Evolutionary conservation across 2,888 invertebrate species (phyloP), one percentile per base, ranked within the genome.

Genomic region (Zootermopsis nevadensis): DNA sequence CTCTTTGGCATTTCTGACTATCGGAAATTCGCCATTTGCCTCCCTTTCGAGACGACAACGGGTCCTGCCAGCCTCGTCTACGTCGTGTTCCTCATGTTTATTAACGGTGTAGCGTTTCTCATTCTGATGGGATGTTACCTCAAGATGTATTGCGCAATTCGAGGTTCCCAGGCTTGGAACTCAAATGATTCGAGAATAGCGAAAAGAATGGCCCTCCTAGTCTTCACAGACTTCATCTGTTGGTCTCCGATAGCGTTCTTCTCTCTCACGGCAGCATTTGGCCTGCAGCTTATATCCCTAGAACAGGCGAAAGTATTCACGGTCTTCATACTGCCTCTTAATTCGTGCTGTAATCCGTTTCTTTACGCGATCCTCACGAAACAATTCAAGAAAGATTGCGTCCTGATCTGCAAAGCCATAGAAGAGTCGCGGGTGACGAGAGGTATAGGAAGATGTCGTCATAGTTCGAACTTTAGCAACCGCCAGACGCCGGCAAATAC

Each of bases 201-300:
- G 72, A 98, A 98, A 89, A 92, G 98, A 67, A 99, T 99, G 98
- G 98, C 99, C 0, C 90, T 99, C 72, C 92, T 99, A 83, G 98
- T 99, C 3, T 98, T 98, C 89, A 99, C 99, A 0, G 99, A 99
- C 89, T 97, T 99, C 88, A 91, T 98, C 77, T 99, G 99, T 91
- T 99, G 99, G 99, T 97, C 98, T 4, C 99, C 99, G 0, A 98
- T 99, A 85, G 97, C 99, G 1, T 97, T 99, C 90, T 97, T 98
- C 89, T 96, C 98, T 10, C 91, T 99, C 60, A 97, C 98, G 0
- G 98, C 99, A 30, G 96, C 98, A 12, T 96, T 98, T 89, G 98
- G 98, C 19, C 91, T 95, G 86, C 97, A 96, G 85, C 91, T 99
- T 79, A 96, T 99, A 42, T 96, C 97, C 2, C 91, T 99, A 84